Base-by-base conservation (phyloP, 2,888 invertebrate genomes). In the Endotricha flammealis region DNA sequence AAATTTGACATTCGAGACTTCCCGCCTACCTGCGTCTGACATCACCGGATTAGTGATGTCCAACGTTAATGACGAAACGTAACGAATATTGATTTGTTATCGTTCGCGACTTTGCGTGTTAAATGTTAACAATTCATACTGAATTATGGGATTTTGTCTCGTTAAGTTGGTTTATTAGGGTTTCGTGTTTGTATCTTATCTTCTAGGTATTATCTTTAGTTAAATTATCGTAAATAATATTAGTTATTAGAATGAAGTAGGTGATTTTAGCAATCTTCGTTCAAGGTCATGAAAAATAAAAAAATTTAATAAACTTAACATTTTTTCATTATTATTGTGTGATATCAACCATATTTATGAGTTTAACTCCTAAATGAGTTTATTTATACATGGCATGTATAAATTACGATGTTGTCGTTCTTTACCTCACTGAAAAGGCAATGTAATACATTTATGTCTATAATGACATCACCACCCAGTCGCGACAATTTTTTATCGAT, bases 101-200 rank as follows among this genome's bases (percentile, higher is more conserved):
- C 49, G 62, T 57, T 64, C 43, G 64, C 61, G 56, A 60, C 53
- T 50, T 44, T 59, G 82, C 82, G 82, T 82, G 82, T 62, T 66
- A 59, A 73, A 73, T 62, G 62, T 64, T 59, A 68, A 81, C 77
- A 70, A 77, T 62, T 83, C 77, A 79, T 66, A 50, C 56, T 74
- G 74, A 79, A 62, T 75, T 75, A 80, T 79, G 64, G 55, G 70
- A 67, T 62, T 72, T 72, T 71, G 75, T 76, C 76, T 75, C 74
- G 70, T 76, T 78, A 57, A 62, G 66, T 71, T 71, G 74, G 72
- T 79, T 82, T 81, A 81, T 77, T n/a, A 57, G 68, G 55, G 52
- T 47, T 70, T 71, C 73, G 71, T 75, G 75, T 68, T 67, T 60
- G 46, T n/a, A n/a, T n/a, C n/a, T n/a, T n/a, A n/a, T n/a, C n/a